Evolutionary conservation across 2,888 invertebrate species (phyloP).

Genomic region (Malachius bipustulatus): DNA sequence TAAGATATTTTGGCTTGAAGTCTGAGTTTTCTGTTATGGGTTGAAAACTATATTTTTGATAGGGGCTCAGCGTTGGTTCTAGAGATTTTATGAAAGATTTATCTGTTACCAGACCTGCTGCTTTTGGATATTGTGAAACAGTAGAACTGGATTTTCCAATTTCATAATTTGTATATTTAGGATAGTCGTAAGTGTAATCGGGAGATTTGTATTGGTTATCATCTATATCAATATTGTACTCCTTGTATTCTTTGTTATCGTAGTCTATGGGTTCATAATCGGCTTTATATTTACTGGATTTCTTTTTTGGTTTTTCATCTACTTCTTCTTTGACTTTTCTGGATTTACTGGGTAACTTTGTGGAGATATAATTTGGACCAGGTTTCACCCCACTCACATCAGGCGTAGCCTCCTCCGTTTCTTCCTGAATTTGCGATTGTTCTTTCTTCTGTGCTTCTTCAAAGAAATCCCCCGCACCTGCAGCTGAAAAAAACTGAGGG

Average conservation of each 20-base stretch:
- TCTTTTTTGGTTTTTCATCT: slow-evolving; percentile 6
- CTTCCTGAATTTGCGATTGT: slow-evolving; percentile 16
- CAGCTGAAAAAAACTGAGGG: slow-evolving; percentile 8
- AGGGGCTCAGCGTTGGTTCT: slow-evolving; percentile 26
- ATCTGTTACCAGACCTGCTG: slow-evolving; percentile 2
- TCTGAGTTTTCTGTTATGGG: slow-evolving; percentile 15
- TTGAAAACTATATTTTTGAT: slow-evolving; percentile 34
- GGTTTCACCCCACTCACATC: slow-evolving; percentile 22
- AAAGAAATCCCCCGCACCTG: slow-evolving; percentile 31
- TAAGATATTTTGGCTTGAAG: slow-evolving; percentile 22
- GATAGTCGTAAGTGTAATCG: slow-evolving; percentile 10
- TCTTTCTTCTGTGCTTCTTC: slow-evolving; percentile 26
- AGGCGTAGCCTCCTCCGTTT: slow-evolving; percentile 15
- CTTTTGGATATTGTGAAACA: slow-evolving; percentile 24
- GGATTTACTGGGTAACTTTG: slow-evolving; percentile 24
- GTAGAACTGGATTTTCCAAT: slow-evolving; percentile 27
- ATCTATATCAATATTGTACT: too few species aligned
- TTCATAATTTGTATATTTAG: slow-evolving; percentile 22
- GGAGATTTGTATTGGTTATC: slow-evolving; percentile 8
- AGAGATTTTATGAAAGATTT: slow-evolving; percentile 5
- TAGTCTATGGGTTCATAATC: slow-evolving; percentile 14
- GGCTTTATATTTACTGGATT: slow-evolving; percentile 18
- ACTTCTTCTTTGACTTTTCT: slow-evolving; percentile 7
- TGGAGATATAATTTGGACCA: slow-evolving; percentile 30
- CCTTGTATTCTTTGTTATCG: slow-evolving; percentile 19